Base-by-base conservation (phyloP, 2,888 invertebrate species). In the Ceriagrion tenellum region DNA sequence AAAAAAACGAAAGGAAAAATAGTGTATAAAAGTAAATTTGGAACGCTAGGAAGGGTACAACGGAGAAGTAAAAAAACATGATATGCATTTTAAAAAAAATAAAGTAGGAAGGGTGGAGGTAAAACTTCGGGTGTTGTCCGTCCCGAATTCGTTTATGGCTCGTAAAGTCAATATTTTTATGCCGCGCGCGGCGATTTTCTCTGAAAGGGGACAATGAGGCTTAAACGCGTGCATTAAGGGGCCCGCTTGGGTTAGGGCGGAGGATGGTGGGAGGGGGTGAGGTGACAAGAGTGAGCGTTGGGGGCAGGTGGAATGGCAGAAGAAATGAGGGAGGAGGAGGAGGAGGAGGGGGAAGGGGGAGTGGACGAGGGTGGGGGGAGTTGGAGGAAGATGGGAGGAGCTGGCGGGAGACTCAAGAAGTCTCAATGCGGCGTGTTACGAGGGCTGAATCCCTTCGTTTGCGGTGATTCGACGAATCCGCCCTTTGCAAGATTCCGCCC, bases 101-200 rank as follows among this genome's bases (percentile, higher is more conserved):
- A 69, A 3, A 69, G 26, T 26, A n/a, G 69, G 23, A 69, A 10
- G 26, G 69, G 16, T 8, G 81, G 81, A 30, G 81, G 81, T 16
- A 35, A 12, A n/a, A n/a, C 2, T n/a, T 69, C 69, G 69, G 81
- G 35, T 81, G 81, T 81, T 81, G 81, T 81, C 81, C 81, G 81
- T 81, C 81, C 35, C 81, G 81, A 81, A 81, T 81, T 81, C 81
- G 81, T 81, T 81, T 81, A 81, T 81, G 35, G 81, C 81, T 81
- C 81, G 81, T 81, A 81, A 81, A 81, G 81, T 81, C 81, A 81
- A 81, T 81, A 81, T 81, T 81, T 81, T 81, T 81, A 81, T 81
- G 81, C 81, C 81, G 81, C 26, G 35, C 74, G 81, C 81, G 81
- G 81, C 81, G 81, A 81, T 81, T 81, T 81, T 26, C 35, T 81